phyloP scores from a whole-genome alignment of 2,888 invertebrate species.

The Agrochola lota region DNA sequence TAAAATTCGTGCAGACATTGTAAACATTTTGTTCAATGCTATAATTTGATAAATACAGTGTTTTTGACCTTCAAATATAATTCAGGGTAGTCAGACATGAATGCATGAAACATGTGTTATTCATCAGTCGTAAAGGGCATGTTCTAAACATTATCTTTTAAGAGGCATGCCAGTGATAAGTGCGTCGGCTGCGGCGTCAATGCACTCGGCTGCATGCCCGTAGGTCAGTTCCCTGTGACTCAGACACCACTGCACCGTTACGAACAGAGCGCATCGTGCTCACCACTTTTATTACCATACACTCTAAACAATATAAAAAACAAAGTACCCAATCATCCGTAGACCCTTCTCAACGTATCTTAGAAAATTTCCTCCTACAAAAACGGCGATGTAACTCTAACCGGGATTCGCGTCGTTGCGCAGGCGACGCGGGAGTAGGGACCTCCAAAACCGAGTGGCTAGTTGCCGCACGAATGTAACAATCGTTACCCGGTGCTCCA shows the following conservation, averaged over 20 bases:
- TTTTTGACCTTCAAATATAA: conserved; percentile 81
- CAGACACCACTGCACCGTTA: conserved; percentile 89
- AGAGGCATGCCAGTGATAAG: conserved; percentile 89
- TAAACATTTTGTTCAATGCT: conserved; percentile 60
- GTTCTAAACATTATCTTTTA: conserved; percentile 87
- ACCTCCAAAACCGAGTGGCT: conserved; percentile 73
- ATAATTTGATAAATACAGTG: conserved; percentile 69
- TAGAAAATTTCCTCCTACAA: conserved; percentile 1
- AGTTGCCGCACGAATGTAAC: conserved; percentile 80
- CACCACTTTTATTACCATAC: conserved; percentile 73
- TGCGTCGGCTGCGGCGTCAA: conserved; percentile 86
- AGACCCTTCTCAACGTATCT: conserved; percentile 6
- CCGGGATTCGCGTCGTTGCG: conserved; percentile 28
- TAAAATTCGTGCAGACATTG: conserved; percentile 60
- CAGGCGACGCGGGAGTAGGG: conserved; percentile 55
- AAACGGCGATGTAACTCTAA: conserved; percentile 68
- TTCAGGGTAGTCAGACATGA: conserved; percentile 79
- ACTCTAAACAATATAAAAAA: conserved; percentile 1
- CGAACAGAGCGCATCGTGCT: conserved; percentile 84
- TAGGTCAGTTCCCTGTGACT: conserved; percentile 90
- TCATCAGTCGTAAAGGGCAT: conserved; percentile 83
- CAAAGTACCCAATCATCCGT: conserved; percentile 53
- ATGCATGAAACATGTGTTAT: conserved; percentile 88
- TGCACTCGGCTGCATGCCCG: conserved; percentile 89
- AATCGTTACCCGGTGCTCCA: conserved; percentile 86